Base-by-base conservation (phyloP, 23 tunicate genomes). In the Trididemnum clinides region DNA sequence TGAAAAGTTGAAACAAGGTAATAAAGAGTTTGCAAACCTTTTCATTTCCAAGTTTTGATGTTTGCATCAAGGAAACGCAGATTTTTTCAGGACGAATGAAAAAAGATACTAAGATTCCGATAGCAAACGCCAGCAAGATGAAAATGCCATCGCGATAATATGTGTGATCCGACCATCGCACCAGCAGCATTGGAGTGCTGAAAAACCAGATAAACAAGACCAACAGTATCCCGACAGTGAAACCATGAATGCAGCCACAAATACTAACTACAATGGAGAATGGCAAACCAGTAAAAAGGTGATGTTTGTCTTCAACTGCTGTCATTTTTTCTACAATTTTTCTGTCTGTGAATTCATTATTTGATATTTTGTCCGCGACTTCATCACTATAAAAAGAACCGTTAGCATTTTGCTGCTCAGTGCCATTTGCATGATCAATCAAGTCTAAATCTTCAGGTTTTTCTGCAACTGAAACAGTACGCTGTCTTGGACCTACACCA, bases 141-240 rank as follows among this genome's bases (percentile, higher is more conserved):
- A 69, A 23, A 1, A 57, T 39, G 21, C 86, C 95, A 58, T 36
- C 38, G 12, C 1, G 20, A 77, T 80, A 28, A 0, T 44, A 54
- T 1, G 57, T n/a, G 0, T 57, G 7, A 19, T 78, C 89, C 0
- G 84, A 64, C 95, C 95, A 90, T 4, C 66, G 86, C 21, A 86
- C 65, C 65, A 90, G 63, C 30, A 85, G 15, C 6, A 20, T 64
- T 19, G 95, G 95, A 0, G 95, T 71, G 25, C 85, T 79, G 1
- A 90, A 90, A n/a, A 85, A 28, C 95, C 95, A 90, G 34, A 80
- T 71, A 70, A 72, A 85, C 21, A 90, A 77, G 15, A 58, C 57
- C 6, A 78, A 23, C 29, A 79, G 27, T 27, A 37, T 51, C 3
- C 95, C 95, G 21, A 78, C 38, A 33, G 77, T 58, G 6, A 80